These are phyloP conservation scores for Diglossa brunneiventris DNA, from an alignment of 2,113 vertebrate genomes.

Conservation along the genomic window DNA sequence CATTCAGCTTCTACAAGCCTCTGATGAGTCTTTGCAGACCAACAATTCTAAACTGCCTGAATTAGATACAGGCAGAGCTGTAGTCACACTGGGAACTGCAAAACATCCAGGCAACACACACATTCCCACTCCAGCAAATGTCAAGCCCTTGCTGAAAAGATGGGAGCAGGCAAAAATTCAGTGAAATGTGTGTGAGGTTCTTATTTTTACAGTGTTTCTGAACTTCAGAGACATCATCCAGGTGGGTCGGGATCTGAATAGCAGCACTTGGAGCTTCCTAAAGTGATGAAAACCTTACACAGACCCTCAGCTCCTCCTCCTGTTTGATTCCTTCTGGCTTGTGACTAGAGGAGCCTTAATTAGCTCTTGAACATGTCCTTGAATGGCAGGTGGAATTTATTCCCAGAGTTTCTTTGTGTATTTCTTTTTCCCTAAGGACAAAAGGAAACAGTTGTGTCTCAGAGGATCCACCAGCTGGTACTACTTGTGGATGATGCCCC, in stretches of 20 bases:
- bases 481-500: background rate
- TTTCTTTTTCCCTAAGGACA: background rate
- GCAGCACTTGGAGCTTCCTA: background rate
- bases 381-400: slow-evolving; percentile 21
- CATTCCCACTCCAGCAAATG: background rate
- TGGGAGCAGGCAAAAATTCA: background rate
- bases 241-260: background rate
- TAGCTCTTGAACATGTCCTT: background rate
- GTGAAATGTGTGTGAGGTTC: background rate
- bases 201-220: background rate
- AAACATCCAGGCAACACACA: background rate
- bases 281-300: background rate
- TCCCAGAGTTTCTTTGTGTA: background rate
- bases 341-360: background rate
- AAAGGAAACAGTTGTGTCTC: background rate
- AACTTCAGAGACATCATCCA: background rate
- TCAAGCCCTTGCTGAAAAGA: background rate
- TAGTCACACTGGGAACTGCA: background rate
- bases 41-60: background rate
- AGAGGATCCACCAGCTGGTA: background rate
- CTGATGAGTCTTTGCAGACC: background rate
- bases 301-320: background rate
- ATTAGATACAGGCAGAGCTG: background rate
- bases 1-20: background rate
- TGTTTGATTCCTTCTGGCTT: background rate